A percentile compares a stretch with the other conserved stretches of the same genome.
These are phyloP conservation scores for Syngnathus typhle DNA, from an alignment of 2,113 vertebrate genomes.

Conservation along the genomic window DNA sequence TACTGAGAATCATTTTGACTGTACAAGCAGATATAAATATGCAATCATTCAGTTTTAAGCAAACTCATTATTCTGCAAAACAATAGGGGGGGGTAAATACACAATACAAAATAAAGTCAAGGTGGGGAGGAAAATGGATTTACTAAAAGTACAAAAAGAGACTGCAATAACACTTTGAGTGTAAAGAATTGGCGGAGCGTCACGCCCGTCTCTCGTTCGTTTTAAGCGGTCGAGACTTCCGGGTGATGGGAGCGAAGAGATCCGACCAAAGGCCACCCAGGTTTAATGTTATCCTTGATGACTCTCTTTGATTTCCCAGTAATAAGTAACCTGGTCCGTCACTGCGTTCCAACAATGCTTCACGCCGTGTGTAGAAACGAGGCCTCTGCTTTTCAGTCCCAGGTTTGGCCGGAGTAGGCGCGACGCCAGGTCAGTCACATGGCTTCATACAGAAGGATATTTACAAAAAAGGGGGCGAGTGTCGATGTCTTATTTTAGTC, in stretches of 20 bases:
- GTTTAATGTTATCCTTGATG: neutral
- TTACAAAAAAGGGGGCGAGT: constrained; percentile 41
- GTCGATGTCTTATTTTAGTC: constrained; percentile 20
- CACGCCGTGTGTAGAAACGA: neutral
- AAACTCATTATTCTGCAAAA: constrained; percentile 51
- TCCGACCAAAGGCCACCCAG: neutral
- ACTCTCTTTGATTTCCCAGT: neutral
- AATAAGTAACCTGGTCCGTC: neutral
- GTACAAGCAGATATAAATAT: constrained; percentile 75
- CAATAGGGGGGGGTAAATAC: constrained; percentile 30
- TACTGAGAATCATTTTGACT: constrained; percentile 57
- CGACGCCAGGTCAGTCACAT: constrained; percentile 48
- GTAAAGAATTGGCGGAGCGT: constrained; percentile 2
- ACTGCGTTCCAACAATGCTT: neutral
- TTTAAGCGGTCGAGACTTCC: neutral
- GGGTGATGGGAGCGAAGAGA: neutral
- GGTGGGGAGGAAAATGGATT: constrained; percentile 11
- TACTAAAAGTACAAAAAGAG: constrained; percentile 31
- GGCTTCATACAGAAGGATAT: constrained; percentile 57
- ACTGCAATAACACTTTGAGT: constrained; percentile 43
- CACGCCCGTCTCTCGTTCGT: neutral
- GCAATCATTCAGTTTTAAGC: constrained; percentile 61
- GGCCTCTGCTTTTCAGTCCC: constrained; percentile 28
- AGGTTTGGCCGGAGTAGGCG: constrained; percentile 25
- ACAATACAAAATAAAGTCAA: constrained; percentile 21